Evolutionary conservation across 1,140 invertebrate species (phyloP).

Genomic region (Chlorops oryzae): DNA sequence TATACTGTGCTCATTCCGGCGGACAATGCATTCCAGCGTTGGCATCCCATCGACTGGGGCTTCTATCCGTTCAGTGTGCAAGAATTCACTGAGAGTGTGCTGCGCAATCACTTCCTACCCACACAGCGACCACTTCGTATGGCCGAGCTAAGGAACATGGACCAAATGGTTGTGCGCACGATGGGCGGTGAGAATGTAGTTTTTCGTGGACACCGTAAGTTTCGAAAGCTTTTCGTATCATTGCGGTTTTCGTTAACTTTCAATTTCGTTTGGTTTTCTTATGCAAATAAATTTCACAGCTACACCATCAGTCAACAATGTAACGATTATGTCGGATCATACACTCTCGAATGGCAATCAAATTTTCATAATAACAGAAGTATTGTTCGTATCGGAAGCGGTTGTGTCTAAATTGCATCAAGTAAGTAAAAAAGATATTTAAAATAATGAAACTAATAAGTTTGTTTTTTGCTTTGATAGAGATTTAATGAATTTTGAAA

Average conservation of each 20-base stretch:
- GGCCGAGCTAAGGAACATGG: conserved; percentile 51
- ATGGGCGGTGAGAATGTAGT: conserved; percentile 54
- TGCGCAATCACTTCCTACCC: conserved; percentile 58
- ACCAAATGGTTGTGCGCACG: conserved; percentile 51
- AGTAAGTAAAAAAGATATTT: no score
- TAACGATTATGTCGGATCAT: conserved; percentile 54
- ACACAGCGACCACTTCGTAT: conserved; percentile 52
- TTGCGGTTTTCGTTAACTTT: conserved; percentile 16
- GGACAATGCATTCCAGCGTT: conserved; percentile 59
- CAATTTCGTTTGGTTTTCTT: no score
- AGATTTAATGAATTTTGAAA: background rate
- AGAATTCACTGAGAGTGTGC: conserved; percentile 57
- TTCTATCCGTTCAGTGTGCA: conserved; percentile 63
- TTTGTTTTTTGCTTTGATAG: background rate
- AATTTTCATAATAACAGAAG: conserved; percentile 57
- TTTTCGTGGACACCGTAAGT: conserved; percentile 54
- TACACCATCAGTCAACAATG: conserved; percentile 53
- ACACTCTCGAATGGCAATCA: conserved; percentile 55
- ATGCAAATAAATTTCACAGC: conserved; percentile 35
- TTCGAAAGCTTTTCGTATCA: conserved; percentile 12
- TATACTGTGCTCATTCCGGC: conserved; percentile 60
- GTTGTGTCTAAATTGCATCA: conserved; percentile 56
- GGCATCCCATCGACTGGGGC: conserved; percentile 64
- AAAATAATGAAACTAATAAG: no score
- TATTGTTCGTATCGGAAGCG: conserved; percentile 56